Percentiles rank a stretch among this genome's conserved stretches.
Conservation (phyloP, 2,888 invertebrate genomes). For the Aphodius granarius region DNA sequence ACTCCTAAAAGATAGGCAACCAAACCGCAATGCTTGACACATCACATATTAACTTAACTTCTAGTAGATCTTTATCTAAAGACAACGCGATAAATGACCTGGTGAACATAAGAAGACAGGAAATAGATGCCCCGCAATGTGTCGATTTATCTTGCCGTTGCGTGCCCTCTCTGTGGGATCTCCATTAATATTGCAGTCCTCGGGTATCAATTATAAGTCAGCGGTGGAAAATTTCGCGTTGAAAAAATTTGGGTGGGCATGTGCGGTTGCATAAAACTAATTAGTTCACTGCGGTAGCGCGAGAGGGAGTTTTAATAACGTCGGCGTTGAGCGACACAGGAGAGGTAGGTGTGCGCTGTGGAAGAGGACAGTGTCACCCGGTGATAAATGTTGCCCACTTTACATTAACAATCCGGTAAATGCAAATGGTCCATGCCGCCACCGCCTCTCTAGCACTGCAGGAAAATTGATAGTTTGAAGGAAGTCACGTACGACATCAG, state of each 20-base stretch:
- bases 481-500: neutral
- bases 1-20: no score
- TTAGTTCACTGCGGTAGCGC: constrained; percentile 50
- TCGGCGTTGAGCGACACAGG: constrained; percentile 29
- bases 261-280: constrained; percentile 56
- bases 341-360: neutral
- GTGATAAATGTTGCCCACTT: constrained; percentile 54
- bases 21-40: no score
- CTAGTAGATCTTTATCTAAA: neutral
- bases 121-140: neutral
- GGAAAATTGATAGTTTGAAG: neutral
- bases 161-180: neutral
- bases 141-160: neutral
- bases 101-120: neutral
- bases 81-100: neutral
- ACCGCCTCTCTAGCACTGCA: constrained; percentile 3
- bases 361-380: constrained; percentile 44
- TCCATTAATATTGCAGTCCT: neutral
- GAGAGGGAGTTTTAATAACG: constrained; percentile 50
- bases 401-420: constrained; percentile 55
- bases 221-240: neutral
- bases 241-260: constrained; percentile 23
- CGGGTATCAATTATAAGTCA: neutral
- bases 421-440: constrained; percentile 33
- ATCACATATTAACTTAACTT: no score